Conservation (phyloP, 2,888 invertebrate genomes). For the Seira ritae region DNA sequence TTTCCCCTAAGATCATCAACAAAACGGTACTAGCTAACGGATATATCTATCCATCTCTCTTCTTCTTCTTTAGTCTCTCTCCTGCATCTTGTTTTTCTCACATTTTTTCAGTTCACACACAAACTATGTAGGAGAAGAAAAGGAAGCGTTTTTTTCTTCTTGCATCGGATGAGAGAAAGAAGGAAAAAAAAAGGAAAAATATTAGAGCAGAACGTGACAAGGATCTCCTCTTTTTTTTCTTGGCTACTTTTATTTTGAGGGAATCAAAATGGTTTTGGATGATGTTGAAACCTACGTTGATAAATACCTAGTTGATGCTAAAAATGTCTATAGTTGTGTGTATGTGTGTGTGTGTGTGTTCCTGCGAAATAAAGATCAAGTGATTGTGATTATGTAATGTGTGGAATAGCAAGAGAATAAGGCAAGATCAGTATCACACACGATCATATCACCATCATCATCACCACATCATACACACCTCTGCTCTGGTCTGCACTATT, state of each 20-base stretch:
- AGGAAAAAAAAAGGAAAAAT: constrained; percentile 62
- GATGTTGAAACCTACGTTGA: no score
- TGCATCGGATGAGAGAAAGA: constrained; percentile 38
- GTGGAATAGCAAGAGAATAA: no score
- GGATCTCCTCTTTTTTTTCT: constrained; percentile 47
- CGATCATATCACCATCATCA: no score
- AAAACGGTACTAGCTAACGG: constrained; percentile 61
- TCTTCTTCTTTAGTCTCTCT: constrained; percentile 38
- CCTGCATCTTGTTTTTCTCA: not conserved
- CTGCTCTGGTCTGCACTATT: no score
- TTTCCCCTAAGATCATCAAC: constrained; percentile 40
- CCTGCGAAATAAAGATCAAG: no score
- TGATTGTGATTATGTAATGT: no score
- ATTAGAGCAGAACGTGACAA: constrained; percentile 66
- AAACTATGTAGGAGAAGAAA: constrained; percentile 20
- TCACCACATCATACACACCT: no score
- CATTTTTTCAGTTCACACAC: constrained; percentile 29
- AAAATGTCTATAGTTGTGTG: no score
- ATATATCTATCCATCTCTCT: no score
- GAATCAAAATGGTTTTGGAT: constrained; percentile 57
- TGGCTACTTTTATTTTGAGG: constrained; percentile 56
- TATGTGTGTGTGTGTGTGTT: no score
- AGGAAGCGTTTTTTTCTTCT: constrained; percentile 44
- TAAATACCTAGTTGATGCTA: no score
- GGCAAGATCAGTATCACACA: no score